Conservation (phyloP, 37 sponge, comb jelly and placozoan species). For the Oscarella lobularis region DNA sequence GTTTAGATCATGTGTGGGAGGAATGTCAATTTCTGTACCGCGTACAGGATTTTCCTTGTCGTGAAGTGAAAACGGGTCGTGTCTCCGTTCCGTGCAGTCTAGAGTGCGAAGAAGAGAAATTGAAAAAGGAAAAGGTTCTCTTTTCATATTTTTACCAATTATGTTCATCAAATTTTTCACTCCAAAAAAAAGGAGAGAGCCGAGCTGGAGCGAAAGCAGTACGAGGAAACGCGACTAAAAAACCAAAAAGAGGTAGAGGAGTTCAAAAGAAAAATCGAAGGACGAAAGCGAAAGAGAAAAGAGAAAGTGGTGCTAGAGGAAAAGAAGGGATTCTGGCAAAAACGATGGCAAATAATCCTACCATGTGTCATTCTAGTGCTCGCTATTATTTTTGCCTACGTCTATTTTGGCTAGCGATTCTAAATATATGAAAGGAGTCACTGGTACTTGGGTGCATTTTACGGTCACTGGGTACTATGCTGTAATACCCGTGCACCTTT, state of each 20-base stretch:
- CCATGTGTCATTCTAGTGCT: too few species aligned
- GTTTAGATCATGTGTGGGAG: background rate
- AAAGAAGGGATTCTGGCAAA: too few species aligned
- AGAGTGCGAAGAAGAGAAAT: background rate
- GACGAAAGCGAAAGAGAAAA: background rate
- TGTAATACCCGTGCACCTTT: too few species aligned
- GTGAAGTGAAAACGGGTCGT: background rate
- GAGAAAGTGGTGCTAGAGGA: too few species aligned
- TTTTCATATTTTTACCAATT: background rate
- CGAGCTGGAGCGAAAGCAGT: background rate
- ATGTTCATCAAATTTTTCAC: background rate
- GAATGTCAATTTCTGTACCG: background rate
- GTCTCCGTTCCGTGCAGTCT: background rate
- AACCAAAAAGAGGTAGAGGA: background rate
- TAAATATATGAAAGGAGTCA: too few species aligned
- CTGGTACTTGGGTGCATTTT: too few species aligned
- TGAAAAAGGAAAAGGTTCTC: background rate
- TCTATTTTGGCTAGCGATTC: too few species aligned
- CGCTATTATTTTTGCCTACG: too few species aligned
- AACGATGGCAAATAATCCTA: too few species aligned
- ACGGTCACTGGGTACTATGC: too few species aligned
- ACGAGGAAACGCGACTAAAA: background rate
- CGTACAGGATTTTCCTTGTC: background rate
- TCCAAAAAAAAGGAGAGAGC: background rate
- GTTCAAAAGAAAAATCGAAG: background rate